phyloP scores from a whole-genome alignment of 1,140 invertebrate species.

The Sitobion miscanthi region DNA sequence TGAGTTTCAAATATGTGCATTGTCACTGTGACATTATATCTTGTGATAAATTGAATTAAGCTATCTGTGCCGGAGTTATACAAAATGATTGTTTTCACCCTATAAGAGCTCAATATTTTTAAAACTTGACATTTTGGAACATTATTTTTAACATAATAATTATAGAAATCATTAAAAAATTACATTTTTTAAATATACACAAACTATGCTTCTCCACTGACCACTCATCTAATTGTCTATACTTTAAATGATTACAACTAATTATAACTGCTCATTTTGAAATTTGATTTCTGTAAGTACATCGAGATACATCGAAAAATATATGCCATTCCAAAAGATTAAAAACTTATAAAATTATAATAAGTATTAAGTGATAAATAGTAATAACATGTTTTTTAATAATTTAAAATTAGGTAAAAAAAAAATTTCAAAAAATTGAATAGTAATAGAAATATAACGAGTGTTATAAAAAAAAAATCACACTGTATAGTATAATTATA shows the following conservation, averaged over 20 bases:
- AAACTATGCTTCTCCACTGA: neutral
- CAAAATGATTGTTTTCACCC: neutral
- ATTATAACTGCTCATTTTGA: too few species aligned
- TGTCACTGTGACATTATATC: neutral
- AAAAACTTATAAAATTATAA: neutral
- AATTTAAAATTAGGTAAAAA: neutral
- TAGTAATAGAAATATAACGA: neutral
- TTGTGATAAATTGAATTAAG: neutral
- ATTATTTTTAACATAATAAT: neutral
- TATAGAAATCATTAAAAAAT: neutral
- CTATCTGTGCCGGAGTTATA: neutral
- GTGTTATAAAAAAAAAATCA: neutral
- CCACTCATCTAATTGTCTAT: neutral
- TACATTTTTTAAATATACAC: neutral
- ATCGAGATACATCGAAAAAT: neutral
- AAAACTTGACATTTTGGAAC: neutral
- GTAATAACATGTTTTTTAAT: neutral
- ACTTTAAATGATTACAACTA: neutral
- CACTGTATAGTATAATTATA: too few species aligned
- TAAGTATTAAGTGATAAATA: neutral
- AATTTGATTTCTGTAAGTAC: neutral
- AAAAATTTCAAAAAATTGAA: neutral
- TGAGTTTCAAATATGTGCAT: neutral
- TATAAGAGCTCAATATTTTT: neutral
- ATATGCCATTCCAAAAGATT: neutral